These are phyloP conservation scores for Laothoe populi DNA, from an alignment of 2,888 invertebrate species.

Conservation along the genomic window DNA sequence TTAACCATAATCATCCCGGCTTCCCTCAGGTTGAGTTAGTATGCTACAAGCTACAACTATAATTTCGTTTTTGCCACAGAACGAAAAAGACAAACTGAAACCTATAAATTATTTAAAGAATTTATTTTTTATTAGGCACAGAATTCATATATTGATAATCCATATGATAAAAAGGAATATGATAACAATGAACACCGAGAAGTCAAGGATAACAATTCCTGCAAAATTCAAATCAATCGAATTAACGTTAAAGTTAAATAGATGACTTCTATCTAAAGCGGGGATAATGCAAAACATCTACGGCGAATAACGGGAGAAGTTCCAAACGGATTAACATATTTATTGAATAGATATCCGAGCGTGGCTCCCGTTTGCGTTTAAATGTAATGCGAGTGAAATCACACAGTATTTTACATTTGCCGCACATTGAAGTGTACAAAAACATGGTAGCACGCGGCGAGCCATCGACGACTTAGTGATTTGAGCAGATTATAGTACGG, in stretches of 20 bases:
- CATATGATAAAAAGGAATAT: background rate
- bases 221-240: background rate
- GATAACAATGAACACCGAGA: background rate
- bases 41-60: no score
- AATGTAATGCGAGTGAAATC: conserved; percentile 53
- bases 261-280: conserved; percentile 27
- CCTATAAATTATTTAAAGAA: no score
- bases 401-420: conserved; percentile 27
- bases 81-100: no score
- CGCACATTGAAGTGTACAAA: conserved; percentile 25
- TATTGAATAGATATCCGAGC: conserved; percentile 44
- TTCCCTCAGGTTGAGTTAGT: no score
- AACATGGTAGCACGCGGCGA: conserved; percentile 53
- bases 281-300: conserved; percentile 29
- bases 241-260: background rate
- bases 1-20: no score
- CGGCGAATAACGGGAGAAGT: conserved; percentile 38
- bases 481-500: conserved; percentile 23
- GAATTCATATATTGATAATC: no score
- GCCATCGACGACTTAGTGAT: conserved; percentile 58
- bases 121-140: no score
- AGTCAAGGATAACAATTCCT: background rate
- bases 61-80: no score
- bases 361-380: conserved; percentile 39
- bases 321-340: conserved; percentile 47